Conservation (phyloP, 1,140 invertebrate species). For the Saxidomus purpurata region DNA sequence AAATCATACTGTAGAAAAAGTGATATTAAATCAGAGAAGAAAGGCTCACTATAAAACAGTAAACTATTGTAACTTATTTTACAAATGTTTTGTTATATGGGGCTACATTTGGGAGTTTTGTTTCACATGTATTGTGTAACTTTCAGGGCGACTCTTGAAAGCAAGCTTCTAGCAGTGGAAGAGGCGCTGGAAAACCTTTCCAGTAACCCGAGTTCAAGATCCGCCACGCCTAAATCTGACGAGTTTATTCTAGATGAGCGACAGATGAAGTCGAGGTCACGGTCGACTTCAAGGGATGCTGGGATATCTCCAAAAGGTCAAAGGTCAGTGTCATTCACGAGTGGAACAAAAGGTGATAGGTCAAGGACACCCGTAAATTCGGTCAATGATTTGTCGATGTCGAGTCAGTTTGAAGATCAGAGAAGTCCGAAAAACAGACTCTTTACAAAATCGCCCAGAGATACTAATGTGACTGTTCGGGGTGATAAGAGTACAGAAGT, state of each 20-base stretch:
- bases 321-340: conserved; percentile 59
- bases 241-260: conserved; percentile 54
- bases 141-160: conserved; percentile 61
- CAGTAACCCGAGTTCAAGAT: conserved; percentile 63
- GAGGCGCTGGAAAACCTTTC: conserved; percentile 65
- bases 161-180: conserved; percentile 62
- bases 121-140: no score
- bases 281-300: conserved; percentile 55
- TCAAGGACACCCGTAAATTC: conserved; percentile 22
- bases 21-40: no score
- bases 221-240: conserved; percentile 59
- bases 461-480: conserved; percentile 14
- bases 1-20: no score
- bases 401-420: conserved; percentile 42
- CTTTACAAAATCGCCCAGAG: conserved; percentile 42
- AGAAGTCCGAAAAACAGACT: conserved; percentile 39
- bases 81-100: no score
- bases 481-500: conserved; percentile 42
- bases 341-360: conserved; percentile 59
- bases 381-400: not conserved
- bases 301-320: conserved; percentile 65
- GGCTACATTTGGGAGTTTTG: no score
- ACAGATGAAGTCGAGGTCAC: conserved; percentile 46
- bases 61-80: no score
- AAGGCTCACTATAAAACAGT: no score